Evolutionary conservation across 1,140 invertebrate genomes (phyloP), one percentile per base, ranked within the genome.

Genomic region (Aricia agestis): DNA sequence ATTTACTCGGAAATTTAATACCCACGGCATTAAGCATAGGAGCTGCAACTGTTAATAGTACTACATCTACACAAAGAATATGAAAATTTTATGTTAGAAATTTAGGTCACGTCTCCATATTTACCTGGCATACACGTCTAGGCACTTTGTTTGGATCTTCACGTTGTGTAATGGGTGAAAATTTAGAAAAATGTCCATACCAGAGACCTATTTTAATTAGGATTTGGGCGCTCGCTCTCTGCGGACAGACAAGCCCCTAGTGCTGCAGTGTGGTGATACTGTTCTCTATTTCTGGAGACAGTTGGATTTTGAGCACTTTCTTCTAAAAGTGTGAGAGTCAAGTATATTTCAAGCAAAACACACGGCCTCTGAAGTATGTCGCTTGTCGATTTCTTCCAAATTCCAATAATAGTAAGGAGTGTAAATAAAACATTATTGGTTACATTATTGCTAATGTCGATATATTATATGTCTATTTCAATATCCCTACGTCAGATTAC

Each of bases 391-490:
- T 6, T 9, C 36, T 36, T 36, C 36, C 36, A 36, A 0, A 36
- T 36, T 36, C 2, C 6, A 9, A 36, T 17, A 9, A 59, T 25
- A 25, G 15, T 10, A 15, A 65, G 63, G 36, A 41, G 58, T 36
- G 19, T 18, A 92, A 91, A 92, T 87, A 82, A 86, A 92, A 92
- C 83, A 92, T 81, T 90, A 89, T 90, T 88, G 85, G 87, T 84
- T 88, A 86, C 89, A 92, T 92, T 92, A 92, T 92, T 92, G 91
- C 92, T 92, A 92, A 90, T 87, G 84, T 92, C 86, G 90, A 88
- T 90, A 88, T 90, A 90, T 90, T 92, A 91, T 91, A 92, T 89
- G 87, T 83, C 86, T 89, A 90, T 87, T 88, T 91, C 86, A 90
- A 87, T 92, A 91, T 92, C 79, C 86, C 91, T 91, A 92, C 90